Percentiles rank a stretch among this genome's conserved stretches.
Evolutionary conservation across 2,888 invertebrate genomes (phyloP).

Genomic region (Panorpa germanica): DNA sequence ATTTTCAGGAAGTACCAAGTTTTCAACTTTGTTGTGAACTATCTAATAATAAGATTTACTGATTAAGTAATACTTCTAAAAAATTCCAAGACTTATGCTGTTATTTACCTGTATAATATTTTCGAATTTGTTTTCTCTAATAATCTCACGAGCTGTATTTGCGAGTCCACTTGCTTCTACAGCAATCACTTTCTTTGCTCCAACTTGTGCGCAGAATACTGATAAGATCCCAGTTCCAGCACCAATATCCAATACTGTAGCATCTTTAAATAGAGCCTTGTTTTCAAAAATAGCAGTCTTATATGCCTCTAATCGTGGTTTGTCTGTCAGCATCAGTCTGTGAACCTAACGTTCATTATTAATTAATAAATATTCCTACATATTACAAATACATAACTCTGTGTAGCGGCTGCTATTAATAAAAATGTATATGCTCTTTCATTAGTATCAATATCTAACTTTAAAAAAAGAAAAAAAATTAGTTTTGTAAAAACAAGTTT

Average conservation of each 20-base stretch:
- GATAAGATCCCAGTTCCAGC: constrained; percentile 80
- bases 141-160: constrained; percentile 39
- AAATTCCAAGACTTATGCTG: too few species aligned
- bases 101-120: constrained; percentile 38
- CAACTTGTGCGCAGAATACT: constrained; percentile 74
- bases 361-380: constrained; percentile 4
- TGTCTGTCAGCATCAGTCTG: constrained; percentile 61
- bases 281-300: constrained; percentile 56
- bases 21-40: constrained; percentile 58
- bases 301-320: constrained; percentile 58
- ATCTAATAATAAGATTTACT: too few species aligned
- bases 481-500: too few species aligned
- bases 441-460: too few species aligned
- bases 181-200: constrained; percentile 74
- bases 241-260: constrained; percentile 71
- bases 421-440: too few species aligned
- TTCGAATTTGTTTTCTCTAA: constrained; percentile 49
- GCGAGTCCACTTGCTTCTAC: constrained; percentile 64
- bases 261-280: constrained; percentile 45
- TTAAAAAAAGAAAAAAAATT: too few species aligned
- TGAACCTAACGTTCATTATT: constrained; percentile 39
- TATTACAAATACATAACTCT: constrained; percentile 1
- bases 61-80: too few species aligned
- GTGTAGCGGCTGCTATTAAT: too few species aligned
- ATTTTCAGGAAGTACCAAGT: constrained; percentile 41